A percentile compares a stretch with the other conserved stretches of the same genome.
phyloP scores from a whole-genome alignment of 1,140 invertebrate genomes.

The Zaprionus capensis region DNA sequence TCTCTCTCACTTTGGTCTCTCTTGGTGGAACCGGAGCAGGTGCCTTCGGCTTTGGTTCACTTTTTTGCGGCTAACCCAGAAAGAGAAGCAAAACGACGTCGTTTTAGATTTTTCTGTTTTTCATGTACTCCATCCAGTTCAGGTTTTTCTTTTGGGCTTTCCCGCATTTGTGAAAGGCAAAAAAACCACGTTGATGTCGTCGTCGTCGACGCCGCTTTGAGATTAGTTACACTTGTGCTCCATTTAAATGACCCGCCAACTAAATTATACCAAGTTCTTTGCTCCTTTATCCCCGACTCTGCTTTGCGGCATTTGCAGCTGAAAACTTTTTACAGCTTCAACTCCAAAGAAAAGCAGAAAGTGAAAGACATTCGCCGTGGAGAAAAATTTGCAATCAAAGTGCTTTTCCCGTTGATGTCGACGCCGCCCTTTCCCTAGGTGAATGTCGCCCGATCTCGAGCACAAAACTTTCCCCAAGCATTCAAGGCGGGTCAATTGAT shows the following conservation, averaged over 20 bases:
- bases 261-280: constrained; percentile 53
- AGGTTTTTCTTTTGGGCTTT: constrained; percentile 51
- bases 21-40: constrained; percentile 37
- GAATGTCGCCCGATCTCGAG: constrained; percentile 35
- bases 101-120: constrained; percentile 45
- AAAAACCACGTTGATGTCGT: constrained; percentile 53
- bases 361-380: constrained; percentile 29
- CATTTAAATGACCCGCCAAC: constrained; percentile 59
- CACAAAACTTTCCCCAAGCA: constrained; percentile 35
- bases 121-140: constrained; percentile 54
- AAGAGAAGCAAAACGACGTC: constrained; percentile 47
- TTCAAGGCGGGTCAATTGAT: constrained; percentile 32
- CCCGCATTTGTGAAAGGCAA: constrained; percentile 71
- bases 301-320: neutral
- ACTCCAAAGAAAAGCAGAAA: constrained; percentile 44
- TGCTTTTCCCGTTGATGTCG: constrained; percentile 39
- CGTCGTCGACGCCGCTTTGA: constrained; percentile 60
- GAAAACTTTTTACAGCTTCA: constrained; percentile 33
- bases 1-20: neutral
- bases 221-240: constrained; percentile 82
- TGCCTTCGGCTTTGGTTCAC: constrained; percentile 51
- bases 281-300: neutral
- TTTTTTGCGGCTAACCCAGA: constrained; percentile 68
- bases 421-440: constrained; percentile 44
- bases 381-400: constrained; percentile 38